Base-by-base conservation (phyloP, 2,797 vertebrate species). In the Smutsia temminckii region DNA sequence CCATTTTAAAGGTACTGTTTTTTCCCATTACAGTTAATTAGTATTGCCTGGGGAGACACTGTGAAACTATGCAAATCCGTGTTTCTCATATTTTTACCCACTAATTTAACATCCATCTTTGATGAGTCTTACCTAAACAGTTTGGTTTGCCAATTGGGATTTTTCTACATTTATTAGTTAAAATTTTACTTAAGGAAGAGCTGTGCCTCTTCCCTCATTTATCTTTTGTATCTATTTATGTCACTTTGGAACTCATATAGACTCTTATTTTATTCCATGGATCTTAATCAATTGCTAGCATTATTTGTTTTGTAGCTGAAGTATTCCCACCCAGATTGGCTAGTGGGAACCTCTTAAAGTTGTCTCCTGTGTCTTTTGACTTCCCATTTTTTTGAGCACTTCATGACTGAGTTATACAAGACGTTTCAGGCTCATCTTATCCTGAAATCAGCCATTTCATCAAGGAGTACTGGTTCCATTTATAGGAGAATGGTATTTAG, bases 101-200 rank as follows among this genome's bases (percentile, higher is more conserved):
- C 29, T 59, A 74, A 72, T 77, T 89, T 69, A 85, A 29, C 8
- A 78, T 51, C 69, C 34, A 61, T 46, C 53, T 80, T 4, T 89
- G 25, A 83, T 83, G 57, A 72, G 72, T 91, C 75, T 91, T 40
- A 75, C 32, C 34, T 61, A 87, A 89, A 78, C 71, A 84, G 86
- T 29, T 11, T 94, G 85, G 14, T 55, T 59, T 77, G 34, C 27
- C 12, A 37, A 13, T 57, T 34, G 53, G 64, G 42, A 23, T 49
- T 89, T 75, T 93, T 64, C 77, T 88, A 69, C 6, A 87, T 42
- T 72, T 63, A 49, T 9, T 64, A 68, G 29, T 63, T 92, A 42
- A 85, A 89, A 89, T 37, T 81, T 37, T 55, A 29, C 46, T 6
- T 49, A 63, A 59, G 27, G 7, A 75, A 84, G 9, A 91, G 11